Percentiles rank a stretch among this genome's conserved stretches.
phyloP scores from a whole-genome alignment of 2,113 vertebrate genomes.

The Merops nubicus region DNA sequence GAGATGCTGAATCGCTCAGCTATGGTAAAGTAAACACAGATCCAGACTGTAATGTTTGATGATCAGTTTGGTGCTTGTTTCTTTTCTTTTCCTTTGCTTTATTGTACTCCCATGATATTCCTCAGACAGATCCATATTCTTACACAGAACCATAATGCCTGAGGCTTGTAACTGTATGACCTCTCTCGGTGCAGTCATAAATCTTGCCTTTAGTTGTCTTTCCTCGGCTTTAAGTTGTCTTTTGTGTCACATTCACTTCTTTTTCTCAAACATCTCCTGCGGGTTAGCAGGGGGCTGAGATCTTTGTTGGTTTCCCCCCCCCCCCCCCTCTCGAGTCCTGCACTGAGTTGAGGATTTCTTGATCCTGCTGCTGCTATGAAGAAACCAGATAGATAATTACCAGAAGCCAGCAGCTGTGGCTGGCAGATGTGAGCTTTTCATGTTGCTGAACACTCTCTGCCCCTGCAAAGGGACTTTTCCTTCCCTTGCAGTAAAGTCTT shows the following conservation, averaged over 20 bases:
- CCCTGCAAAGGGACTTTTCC: not conserved
- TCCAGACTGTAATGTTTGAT: not conserved
- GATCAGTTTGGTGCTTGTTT: conserved; percentile 17
- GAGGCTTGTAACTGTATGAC: not conserved
- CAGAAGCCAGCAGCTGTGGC: not conserved
- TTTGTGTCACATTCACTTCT: not conserved
- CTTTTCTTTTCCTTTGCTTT: conserved; percentile 11
- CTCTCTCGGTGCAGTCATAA: not conserved
- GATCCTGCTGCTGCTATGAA: not conserved
- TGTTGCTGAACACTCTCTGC: not conserved
- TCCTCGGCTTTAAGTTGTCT: not conserved
- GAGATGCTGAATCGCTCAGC: not conserved
- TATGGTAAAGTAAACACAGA: not conserved
- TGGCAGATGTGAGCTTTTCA: not conserved
- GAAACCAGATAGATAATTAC: not conserved
- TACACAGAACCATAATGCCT: not conserved
- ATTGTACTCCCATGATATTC: conserved; percentile 5
- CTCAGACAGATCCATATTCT: conserved; percentile 16
- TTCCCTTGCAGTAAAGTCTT: not conserved
- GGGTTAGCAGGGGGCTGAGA: not conserved
- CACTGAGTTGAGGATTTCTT: not conserved
- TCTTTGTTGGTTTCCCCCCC: not conserved
- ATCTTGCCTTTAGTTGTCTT: conserved; percentile 18
- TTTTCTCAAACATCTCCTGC: not conserved
- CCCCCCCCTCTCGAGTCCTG: not conserved